Conservation (phyloP, 2,888 invertebrate genomes). For the Heteropelma amictum region DNA sequence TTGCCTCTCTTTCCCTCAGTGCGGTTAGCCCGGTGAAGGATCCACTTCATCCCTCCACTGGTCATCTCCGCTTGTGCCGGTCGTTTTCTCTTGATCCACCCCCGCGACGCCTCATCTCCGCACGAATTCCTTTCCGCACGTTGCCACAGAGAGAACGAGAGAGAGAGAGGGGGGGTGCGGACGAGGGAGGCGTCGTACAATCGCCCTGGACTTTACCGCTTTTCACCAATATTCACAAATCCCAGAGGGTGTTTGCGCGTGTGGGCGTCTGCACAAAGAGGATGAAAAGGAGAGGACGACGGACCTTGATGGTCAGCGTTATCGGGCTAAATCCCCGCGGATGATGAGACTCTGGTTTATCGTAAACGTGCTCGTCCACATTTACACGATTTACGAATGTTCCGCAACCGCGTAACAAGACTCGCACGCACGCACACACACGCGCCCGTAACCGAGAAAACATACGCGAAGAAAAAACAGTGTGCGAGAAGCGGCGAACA, state of each 20-base stretch:
- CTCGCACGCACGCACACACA: not conserved
- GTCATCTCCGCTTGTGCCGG: constrained; percentile 32
- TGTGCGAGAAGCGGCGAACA: not conserved
- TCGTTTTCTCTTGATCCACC: constrained; percentile 50
- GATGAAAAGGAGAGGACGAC: constrained; percentile 14
- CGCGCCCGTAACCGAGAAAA: not conserved
- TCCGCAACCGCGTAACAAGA: constrained; percentile 5
- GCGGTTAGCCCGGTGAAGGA: constrained; percentile 27
- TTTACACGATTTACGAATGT: not conserved
- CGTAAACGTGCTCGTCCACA: constrained; percentile 64
- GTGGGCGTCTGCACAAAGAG: no score
- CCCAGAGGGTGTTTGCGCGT: no score
- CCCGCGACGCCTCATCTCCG: constrained; percentile 17
- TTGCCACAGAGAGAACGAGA: no score
- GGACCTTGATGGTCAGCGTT: constrained; percentile 69
- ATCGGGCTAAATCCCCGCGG: constrained; percentile 76
- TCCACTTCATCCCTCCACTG: constrained; percentile 36
- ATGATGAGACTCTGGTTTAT: constrained; percentile 78
- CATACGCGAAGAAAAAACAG: not conserved
- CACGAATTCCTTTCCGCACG: not conserved
- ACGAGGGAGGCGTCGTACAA: constrained; percentile 1
- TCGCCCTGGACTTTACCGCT: constrained; percentile 41
- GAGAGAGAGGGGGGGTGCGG: no score
- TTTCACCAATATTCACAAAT: no score
- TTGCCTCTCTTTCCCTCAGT: not conserved